Percentiles rank a stretch among this genome's conserved stretches.
Evolutionary conservation across 1,140 invertebrate genomes (phyloP).

Genomic region (Fopius arisanus): DNA sequence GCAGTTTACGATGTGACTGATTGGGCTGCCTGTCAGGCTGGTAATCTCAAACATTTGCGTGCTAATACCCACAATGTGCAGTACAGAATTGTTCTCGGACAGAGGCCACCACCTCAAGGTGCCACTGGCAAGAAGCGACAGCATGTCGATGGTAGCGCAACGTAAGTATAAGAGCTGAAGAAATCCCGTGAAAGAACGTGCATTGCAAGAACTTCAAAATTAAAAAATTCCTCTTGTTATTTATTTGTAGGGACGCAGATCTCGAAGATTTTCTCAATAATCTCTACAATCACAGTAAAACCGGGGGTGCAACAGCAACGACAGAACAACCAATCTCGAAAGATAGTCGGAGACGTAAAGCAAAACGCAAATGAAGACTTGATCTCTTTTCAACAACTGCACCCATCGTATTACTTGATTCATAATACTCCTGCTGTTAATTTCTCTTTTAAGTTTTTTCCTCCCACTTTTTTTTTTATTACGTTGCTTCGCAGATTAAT

Average conservation of each 20-base stretch:
- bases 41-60: slow-evolving; percentile 79
- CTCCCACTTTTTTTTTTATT: not conserved
- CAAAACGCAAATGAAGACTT: slow-evolving; percentile 62
- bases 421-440: not conserved
- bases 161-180: slow-evolving; percentile 35
- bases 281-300: slow-evolving; percentile 65
- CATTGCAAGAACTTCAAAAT: not conserved
- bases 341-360: slow-evolving; percentile 60
- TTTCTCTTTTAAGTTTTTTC: not conserved
- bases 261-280: slow-evolving; percentile 72
- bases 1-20: slow-evolving; percentile 94
- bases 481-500: not conserved
- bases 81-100: slow-evolving; percentile 88
- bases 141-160: slow-evolving; percentile 52
- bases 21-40: slow-evolving; percentile 92
- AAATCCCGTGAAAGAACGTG: not conserved
- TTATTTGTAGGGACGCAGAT: slow-evolving; percentile 66
- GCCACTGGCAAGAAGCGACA: slow-evolving; percentile 51
- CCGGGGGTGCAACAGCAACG: slow-evolving; percentile 38
- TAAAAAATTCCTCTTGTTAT: slow-evolving; percentile 21
- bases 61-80: slow-evolving; percentile 91
- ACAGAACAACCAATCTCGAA: slow-evolving; percentile 37
- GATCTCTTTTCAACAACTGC: slow-evolving; percentile 24
- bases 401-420: slow-evolving; percentile 2
- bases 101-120: slow-evolving; percentile 64